A percentile compares a stretch with the other conserved stretches of the same genome.
These are phyloP conservation scores for Caprella mutica DNA, from an alignment of 2,888 invertebrate genomes.

Conservation along the genomic window DNA sequence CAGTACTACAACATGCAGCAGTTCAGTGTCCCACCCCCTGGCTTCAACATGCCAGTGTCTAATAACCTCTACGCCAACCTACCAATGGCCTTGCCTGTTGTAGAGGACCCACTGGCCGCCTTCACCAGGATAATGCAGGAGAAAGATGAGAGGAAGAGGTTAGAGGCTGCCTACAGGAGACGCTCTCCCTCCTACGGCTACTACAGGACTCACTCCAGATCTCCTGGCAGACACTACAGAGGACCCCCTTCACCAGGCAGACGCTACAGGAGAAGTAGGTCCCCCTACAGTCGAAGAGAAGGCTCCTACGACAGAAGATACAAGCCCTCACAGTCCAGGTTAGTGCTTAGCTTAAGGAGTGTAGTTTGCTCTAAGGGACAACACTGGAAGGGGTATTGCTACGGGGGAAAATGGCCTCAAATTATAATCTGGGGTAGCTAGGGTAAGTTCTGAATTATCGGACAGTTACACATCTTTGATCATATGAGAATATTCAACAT, in stretches of 20 bases:
- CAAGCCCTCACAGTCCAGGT: too few relatives aligned
- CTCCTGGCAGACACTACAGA: not conserved
- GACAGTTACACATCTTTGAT: too few relatives aligned
- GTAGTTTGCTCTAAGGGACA: too few relatives aligned
- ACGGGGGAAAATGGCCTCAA: too few relatives aligned
- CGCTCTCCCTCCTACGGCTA: constrained; percentile 8
- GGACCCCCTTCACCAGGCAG: not conserved
- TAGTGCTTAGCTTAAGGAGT: too few relatives aligned
- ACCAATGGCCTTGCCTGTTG: not conserved
- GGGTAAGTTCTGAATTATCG: too few relatives aligned
- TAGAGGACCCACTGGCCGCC: constrained; percentile 30
- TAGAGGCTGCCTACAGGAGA: not conserved
- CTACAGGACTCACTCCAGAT: not conserved
- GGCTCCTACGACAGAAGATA: too few relatives aligned
- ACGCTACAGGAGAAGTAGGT: constrained; percentile 1
- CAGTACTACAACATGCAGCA: not conserved
- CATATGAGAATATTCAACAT: too few relatives aligned
- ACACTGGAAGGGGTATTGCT: too few relatives aligned
- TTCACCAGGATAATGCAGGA: constrained; percentile 29
- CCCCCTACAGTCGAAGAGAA: constrained; percentile 5
- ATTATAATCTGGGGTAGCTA: too few relatives aligned
- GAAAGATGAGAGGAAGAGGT: constrained; percentile 23
- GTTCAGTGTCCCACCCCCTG: constrained; percentile 2
- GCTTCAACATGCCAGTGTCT: too few relatives aligned
- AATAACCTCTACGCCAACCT: too few relatives aligned